Base-by-base conservation (phyloP, 2,888 invertebrate species). In the Aporophyla nigra region DNA sequence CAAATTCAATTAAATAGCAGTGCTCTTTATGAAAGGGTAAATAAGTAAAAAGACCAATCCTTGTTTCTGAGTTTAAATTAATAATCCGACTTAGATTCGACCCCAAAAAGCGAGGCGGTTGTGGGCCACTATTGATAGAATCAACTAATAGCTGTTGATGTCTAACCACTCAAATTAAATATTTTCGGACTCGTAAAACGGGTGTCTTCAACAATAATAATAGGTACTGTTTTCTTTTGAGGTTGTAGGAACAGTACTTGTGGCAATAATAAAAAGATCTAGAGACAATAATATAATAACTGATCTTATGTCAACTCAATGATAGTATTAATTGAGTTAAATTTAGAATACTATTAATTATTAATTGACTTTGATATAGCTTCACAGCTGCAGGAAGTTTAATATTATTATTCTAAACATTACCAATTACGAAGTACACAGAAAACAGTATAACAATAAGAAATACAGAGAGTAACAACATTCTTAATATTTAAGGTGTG, bases 1-100 rank as follows among this genome's bases (percentile, higher is more conserved):
- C 0, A 33, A 53, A 33, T 68, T 75, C 2, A 54, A 75, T 67
- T 67, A 9, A 74, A 67, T 2, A 14, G 2, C 16, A 21, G 16
- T 63, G 27, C 24, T 59, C 43, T 51, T 33, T 6, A n/a, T 19
- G 16, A 69, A 75, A 68, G 16, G 46, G 33, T 21, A 27, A 56
- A 19, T 27, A 49, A 56, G 10, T 69, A 40, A 49, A 76, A 62
- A 62, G 14, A 49, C 3, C 27, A 75, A 49, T 10, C 27, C 43
- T 27, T 24, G 10, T 19, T 62, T 40, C n/a, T 27, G 12, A 54
- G 49, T 70, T 27, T 33, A 46, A 69, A 62, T 69, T 70, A 76
- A 62, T 77, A 76, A 76, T 70, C 6, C 54, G 27, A 56, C n/a
- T 77, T 76, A 51, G 4, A 27, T 27, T 51, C 0, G 27, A 62